A percentile compares a stretch with the other conserved stretches of the same genome.
phyloP scores from a whole-genome alignment of 2,888 invertebrate species.

The Iselma pallidipennis region DNA sequence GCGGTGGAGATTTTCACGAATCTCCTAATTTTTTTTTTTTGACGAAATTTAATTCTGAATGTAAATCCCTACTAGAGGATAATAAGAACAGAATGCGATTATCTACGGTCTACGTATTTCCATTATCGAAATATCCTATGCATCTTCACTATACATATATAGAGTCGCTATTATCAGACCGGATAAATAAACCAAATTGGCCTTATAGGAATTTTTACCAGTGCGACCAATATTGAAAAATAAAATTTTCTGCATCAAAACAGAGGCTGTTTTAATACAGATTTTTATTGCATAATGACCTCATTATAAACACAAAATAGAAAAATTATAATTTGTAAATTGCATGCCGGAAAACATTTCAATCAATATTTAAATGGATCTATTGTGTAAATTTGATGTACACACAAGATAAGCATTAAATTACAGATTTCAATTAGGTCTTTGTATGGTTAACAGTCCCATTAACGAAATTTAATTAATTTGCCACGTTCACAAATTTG shows the following conservation, averaged over 20 bases:
- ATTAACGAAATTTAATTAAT: background rate
- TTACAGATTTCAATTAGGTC: background rate
- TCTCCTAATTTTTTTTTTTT: conserved; percentile 28
- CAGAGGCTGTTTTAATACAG: no score
- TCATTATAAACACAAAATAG: no score
- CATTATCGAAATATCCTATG: conserved; percentile 41
- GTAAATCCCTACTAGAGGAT: conserved; percentile 37
- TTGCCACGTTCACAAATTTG: no score
- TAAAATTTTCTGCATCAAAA: no score
- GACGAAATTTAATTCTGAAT: conserved; percentile 37
- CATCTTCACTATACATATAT: conserved; percentile 29
- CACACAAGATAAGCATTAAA: background rate
- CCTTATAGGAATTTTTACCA: background rate
- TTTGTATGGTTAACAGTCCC: background rate
- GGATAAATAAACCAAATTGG: conserved; percentile 19
- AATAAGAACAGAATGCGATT: conserved; percentile 42
- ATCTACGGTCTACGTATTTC: conserved; percentile 41
- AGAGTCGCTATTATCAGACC: background rate
- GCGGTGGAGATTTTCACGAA: background rate
- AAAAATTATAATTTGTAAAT: no score
- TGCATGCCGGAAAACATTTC: no score
- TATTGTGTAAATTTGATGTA: background rate
- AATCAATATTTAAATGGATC: background rate
- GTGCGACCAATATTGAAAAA: background rate
- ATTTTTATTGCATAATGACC: no score